Percentiles rank a stretch among this genome's conserved stretches.
Conservation (phyloP, 1,140 invertebrate species). For the Cotesia typhae region DNA sequence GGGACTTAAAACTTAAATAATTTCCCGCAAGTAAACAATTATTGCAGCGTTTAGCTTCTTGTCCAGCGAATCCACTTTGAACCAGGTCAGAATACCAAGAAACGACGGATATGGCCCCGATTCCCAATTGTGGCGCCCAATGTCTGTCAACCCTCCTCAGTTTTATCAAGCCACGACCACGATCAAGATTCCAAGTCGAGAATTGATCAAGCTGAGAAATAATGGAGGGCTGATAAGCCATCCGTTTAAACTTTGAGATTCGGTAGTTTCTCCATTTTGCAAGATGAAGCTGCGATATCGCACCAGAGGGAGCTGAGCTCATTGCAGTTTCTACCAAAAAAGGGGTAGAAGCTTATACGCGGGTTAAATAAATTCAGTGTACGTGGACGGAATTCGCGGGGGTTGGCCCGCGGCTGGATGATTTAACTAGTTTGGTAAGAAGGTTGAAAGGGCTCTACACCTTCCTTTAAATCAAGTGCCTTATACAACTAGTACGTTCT, state of each 20-base stretch:
- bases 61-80: no score
- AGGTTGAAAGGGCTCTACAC: constrained; percentile 7
- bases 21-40: neutral
- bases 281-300: neutral
- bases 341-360: constrained; percentile 46
- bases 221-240: constrained; percentile 39
- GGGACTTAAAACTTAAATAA: constrained; percentile 1
- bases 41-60: neutral
- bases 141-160: no score
- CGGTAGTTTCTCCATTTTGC: constrained; percentile 19
- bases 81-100: no score
- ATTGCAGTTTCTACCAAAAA: constrained; percentile 32
- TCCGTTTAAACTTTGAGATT: constrained; percentile 30
- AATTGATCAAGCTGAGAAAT: constrained; percentile 32
- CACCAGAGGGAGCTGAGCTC: neutral
- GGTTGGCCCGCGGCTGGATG: constrained; percentile 34
- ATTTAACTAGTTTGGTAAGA: constrained; percentile 39
- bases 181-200: neutral
- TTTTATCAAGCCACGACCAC: no score
- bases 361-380: constrained; percentile 52
- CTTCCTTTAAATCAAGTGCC: neutral
- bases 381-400: constrained; percentile 48
- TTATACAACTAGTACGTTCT: neutral
- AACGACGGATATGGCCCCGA: no score
- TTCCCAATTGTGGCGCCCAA: no score